Percentiles rank a stretch among this genome's conserved stretches.
These are phyloP conservation scores for Nixonia krombeini DNA, from an alignment of 1,140 invertebrate genomes.

Conservation along the genomic window DNA sequence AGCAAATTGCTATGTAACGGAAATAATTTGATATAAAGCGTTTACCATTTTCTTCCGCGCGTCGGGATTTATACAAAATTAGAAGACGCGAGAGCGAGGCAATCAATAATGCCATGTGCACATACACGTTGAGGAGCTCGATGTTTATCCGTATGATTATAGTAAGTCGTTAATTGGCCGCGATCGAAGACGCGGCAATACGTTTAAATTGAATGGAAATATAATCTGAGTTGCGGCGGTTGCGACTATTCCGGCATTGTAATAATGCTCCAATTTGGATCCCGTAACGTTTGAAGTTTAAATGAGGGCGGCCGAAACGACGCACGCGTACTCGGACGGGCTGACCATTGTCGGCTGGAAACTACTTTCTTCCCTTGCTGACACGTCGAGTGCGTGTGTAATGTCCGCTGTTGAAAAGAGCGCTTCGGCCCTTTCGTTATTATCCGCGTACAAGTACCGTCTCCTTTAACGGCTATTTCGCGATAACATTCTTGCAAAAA, in stretches of 20 bases:
- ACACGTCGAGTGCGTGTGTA: slow-evolving; percentile 11
- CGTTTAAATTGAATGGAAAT: slow-evolving; percentile 60
- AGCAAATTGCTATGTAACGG: too few relatives aligned
- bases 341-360: slow-evolving; percentile 46
- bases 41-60: too few relatives aligned
- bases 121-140: background rate
- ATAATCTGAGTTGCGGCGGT: slow-evolving; percentile 53
- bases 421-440: too few relatives aligned
- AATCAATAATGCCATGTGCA: too few relatives aligned
- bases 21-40: too few relatives aligned
- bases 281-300: slow-evolving; percentile 41
- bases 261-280: slow-evolving; percentile 60
- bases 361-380: slow-evolving; percentile 46
- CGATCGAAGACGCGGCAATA: slow-evolving; percentile 22
- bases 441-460: too few relatives aligned
- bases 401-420: too few relatives aligned
- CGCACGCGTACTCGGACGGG: slow-evolving; percentile 40
- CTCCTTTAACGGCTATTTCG: too few relatives aligned
- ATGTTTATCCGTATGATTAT: background rate
- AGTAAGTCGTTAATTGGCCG: slow-evolving; percentile 5
- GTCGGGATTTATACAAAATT: background rate
- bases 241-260: slow-evolving; percentile 57
- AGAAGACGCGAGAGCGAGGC: too few relatives aligned
- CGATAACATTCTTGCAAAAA: too few relatives aligned
- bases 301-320: slow-evolving; percentile 29